Evolutionary conservation across 1,140 invertebrate species (phyloP), one percentile per base, ranked within the genome.

Genomic region (Ceratina japonica): DNA sequence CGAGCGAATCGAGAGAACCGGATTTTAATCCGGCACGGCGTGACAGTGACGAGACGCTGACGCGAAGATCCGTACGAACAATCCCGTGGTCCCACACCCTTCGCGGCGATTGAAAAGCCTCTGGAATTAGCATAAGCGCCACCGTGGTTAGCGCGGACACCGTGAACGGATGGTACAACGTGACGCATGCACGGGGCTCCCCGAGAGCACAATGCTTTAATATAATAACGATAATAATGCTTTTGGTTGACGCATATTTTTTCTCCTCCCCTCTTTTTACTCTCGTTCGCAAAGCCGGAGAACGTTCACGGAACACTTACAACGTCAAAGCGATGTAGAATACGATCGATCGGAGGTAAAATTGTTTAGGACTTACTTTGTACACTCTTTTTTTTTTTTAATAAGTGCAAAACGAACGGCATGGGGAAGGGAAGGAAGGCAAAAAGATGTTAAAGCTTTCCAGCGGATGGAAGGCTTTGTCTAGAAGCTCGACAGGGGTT

Each of bases 41-140:
- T 88, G 88, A 89, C 88, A 87, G 84, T 89, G 88, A 88, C 86
- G 87, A 87, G 87, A 81, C 71, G 87, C 86, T 87, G 88, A 89
- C 88, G 81, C 86, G 77, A 83, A 87, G 86, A 89, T 87, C 79
- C 85, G 81, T 54, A 64, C 78, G 83, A 84, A 86, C 86, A 85
- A 81, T 86, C 75, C 37, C 83, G 58, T 59, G 63, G 61, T 62
- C 79, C 69, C 79, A 58, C 76, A 80, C 85, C 84, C 86, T 79
- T 81, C 72, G 54, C 51, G 61, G 58, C 56, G 65, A 64, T 80
- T 87, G 62, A 80, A 82, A 82, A 81, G 71, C 79, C 71, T 69
- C 74, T 65, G 59, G 68, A 88, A 89, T 89, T 89, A 87, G 75
- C 87, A 88, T 89, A 89, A 86, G 79, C 81, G 81, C 74, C 71